A percentile compares a stretch with the other conserved stretches of the same genome.
These are phyloP conservation scores for Actinernus sp. DNA, from an alignment of 92 coral and sea anemone genomes.

Conservation along the genomic window DNA sequence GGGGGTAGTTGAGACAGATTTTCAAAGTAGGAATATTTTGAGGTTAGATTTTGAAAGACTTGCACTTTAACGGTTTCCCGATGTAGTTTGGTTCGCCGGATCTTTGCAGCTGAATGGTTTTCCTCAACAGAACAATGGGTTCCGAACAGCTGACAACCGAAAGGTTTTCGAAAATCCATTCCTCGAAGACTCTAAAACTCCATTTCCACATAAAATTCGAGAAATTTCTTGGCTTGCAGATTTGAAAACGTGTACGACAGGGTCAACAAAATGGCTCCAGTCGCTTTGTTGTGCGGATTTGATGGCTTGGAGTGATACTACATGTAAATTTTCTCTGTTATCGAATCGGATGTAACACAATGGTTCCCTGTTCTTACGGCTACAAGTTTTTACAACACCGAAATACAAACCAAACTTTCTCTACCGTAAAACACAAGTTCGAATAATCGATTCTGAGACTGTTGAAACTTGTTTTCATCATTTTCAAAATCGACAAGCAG, in stretches of 20 bases:
- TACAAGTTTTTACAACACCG: background rate
- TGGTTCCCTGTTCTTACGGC: background rate
- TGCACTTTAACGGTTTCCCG: constrained; percentile 91
- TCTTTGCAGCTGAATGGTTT: constrained; percentile 91
- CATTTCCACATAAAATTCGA: no score
- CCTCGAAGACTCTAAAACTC: constrained; percentile 1
- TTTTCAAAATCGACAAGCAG: no score
- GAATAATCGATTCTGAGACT: background rate
- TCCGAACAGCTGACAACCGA: constrained; percentile 90
- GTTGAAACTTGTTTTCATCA: no score
- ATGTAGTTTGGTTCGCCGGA: constrained; percentile 37
- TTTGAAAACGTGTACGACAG: no score
- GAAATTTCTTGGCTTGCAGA: no score
- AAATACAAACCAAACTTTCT: background rate
- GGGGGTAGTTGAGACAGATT: background rate
- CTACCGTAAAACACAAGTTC: background rate
- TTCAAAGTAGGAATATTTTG: constrained; percentile 1
- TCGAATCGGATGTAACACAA: constrained; percentile 75
- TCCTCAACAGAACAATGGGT: constrained; percentile 88
- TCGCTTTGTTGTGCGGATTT: no score
- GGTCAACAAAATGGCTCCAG: no score
- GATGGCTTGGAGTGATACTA: no score
- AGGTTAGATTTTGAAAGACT: constrained; percentile 41
- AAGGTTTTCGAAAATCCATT: constrained; percentile 23
- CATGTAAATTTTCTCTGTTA: background rate